phyloP scores from a whole-genome alignment of 2,888 invertebrate genomes.

The Branchellion lobata region DNA sequence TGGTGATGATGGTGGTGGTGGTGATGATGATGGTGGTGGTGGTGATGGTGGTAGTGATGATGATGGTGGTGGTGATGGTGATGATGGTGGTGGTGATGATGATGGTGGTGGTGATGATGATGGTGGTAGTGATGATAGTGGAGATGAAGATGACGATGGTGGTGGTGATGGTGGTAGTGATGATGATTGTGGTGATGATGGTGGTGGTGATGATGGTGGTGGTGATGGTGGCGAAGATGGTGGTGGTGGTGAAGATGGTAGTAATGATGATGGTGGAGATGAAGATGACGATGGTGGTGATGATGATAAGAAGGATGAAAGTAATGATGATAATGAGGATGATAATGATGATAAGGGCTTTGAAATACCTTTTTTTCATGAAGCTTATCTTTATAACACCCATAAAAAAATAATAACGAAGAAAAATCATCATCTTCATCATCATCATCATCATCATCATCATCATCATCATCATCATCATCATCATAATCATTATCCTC shows the following conservation, averaged over 20 bases:
- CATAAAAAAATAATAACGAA: too few relatives aligned
- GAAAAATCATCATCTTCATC: too few relatives aligned
- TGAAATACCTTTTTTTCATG: too few relatives aligned
- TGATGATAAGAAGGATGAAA: conserved; percentile 3
- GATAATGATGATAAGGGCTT: too few relatives aligned
- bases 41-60: background rate
- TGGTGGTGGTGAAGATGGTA: background rate
- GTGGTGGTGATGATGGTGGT: background rate
- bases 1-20: conserved; percentile 9
- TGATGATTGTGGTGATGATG: background rate
- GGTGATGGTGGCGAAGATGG: background rate
- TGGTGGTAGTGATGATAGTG: background rate
- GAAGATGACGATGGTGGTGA: background rate
- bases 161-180: background rate
- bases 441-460: too few relatives aligned
- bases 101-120: conserved; percentile 7
- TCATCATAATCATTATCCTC: too few relatives aligned
- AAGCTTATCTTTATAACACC: too few relatives aligned
- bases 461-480: too few relatives aligned
- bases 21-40: conserved; percentile 1
- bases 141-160: conserved; percentile 1
- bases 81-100: background rate
- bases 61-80: background rate
- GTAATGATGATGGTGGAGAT: conserved; percentile 5
- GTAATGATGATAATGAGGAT: too few relatives aligned